phyloP scores from a whole-genome alignment of 2,888 invertebrate genomes.

The Chirona hameri region DNA sequence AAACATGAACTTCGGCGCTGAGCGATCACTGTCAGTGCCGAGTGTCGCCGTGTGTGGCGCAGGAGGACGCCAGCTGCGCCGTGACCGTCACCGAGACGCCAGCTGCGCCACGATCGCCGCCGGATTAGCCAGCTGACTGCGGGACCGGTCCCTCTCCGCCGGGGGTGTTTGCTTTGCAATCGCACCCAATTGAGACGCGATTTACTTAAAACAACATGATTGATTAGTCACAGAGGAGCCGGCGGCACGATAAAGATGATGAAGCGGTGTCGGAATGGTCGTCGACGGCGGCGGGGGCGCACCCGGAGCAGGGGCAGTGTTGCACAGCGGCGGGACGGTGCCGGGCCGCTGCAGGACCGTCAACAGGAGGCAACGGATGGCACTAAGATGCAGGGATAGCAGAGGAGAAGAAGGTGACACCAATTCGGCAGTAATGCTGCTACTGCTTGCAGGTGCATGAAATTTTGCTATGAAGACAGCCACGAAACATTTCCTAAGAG shows the following conservation, averaged over 20 bases:
- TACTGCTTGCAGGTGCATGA: no score
- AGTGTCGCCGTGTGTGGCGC: no score
- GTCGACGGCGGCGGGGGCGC: not conserved
- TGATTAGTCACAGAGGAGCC: constrained; percentile 23
- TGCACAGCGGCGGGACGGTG: not conserved
- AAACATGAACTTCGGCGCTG: not conserved
- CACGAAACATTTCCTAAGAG: no score
- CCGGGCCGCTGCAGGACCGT: not conserved
- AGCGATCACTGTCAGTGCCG: not conserved
- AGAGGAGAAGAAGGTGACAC: no score
- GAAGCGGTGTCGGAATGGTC: not conserved
- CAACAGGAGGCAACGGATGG: no score
- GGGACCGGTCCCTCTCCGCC: not conserved
- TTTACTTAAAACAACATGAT: constrained; percentile 27
- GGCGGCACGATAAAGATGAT: constrained; percentile 23
- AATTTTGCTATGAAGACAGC: no score
- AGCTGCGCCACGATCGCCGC: not conserved
- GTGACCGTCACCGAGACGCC: not conserved
- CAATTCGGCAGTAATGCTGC: no score
- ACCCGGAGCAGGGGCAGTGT: not conserved
- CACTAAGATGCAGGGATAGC: no score
- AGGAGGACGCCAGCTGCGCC: not conserved
- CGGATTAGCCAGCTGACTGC: not conserved
- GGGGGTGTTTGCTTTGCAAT: constrained; percentile 5
- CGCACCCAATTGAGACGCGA: constrained; percentile 11